A percentile compares a stretch with the other conserved stretches of the same genome.
These are phyloP conservation scores for Chymomyza caudatula DNA, from an alignment of 2,888 invertebrate genomes.

Conservation along the genomic window DNA sequence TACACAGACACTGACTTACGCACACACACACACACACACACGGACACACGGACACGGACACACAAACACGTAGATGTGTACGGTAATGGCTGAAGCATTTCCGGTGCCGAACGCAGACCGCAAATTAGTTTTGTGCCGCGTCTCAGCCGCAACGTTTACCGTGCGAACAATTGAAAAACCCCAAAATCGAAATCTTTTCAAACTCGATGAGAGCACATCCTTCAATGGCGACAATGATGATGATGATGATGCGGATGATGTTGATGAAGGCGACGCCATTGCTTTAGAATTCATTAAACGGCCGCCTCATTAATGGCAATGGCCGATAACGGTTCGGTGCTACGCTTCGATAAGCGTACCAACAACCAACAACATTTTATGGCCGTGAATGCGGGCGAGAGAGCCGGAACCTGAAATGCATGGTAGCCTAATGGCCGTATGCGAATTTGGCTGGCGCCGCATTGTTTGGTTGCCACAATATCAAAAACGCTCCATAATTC, in stretches of 20 bases:
- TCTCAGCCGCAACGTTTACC: constrained; percentile 32
- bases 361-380: constrained; percentile 23
- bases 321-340: constrained; percentile 70
- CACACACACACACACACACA: constrained; percentile 18
- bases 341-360: constrained; percentile 66
- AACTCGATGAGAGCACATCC: constrained; percentile 32
- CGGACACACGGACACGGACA: constrained; percentile 26
- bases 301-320: constrained; percentile 70
- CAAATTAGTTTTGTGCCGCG: constrained; percentile 62
- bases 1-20: constrained; percentile 4
- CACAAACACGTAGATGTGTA: constrained; percentile 27
- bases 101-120: constrained; percentile 66
- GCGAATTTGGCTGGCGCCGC: constrained; percentile 39
- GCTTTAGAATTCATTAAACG: constrained; percentile 72
- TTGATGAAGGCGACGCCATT: constrained; percentile 14
- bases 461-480: constrained; percentile 37
- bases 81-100: constrained; percentile 67
- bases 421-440: background rate
- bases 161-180: constrained; percentile 68
- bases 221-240: background rate
- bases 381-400: background rate
- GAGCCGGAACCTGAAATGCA: constrained; percentile 7
- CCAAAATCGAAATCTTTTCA: constrained; percentile 69
- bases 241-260: background rate
- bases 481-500: constrained; percentile 64